Conservation (phyloP, 2,888 invertebrate species). For the Lordiphosa andalusiaca region DNA sequence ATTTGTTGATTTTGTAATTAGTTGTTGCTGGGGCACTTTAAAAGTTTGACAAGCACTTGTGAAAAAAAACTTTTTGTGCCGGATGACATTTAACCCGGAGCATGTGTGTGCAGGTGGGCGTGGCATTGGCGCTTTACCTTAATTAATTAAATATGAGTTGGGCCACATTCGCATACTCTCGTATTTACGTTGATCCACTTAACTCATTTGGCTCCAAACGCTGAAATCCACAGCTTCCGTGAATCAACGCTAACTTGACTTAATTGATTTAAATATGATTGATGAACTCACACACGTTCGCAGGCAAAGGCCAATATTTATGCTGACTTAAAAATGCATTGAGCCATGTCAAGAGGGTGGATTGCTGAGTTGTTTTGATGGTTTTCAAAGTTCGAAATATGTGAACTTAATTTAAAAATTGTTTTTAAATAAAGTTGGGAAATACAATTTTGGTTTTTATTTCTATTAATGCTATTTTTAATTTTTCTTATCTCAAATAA, state of each 20-base stretch:
- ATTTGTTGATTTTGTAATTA: constrained; percentile 41
- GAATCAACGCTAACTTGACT: constrained; percentile 33
- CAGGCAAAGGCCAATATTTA: constrained; percentile 7
- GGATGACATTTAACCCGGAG: constrained; percentile 49
- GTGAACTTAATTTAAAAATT: too few relatives aligned
- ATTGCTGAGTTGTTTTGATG: not conserved
- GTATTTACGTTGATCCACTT: constrained; percentile 39
- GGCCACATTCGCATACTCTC: not conserved
- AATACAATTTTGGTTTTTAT: too few relatives aligned
- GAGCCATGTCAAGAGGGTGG: constrained; percentile 1
- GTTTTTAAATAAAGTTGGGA: too few relatives aligned
- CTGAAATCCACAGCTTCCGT: constrained; percentile 20
- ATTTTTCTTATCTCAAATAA: too few relatives aligned
- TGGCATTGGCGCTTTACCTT: constrained; percentile 22
- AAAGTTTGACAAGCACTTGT: constrained; percentile 50
- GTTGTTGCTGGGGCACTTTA: constrained; percentile 42
- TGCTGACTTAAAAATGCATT: constrained; percentile 11
- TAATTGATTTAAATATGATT: constrained; percentile 66
- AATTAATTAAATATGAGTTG: constrained; percentile 53
- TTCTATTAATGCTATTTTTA: too few relatives aligned
- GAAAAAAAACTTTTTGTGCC: constrained; percentile 25
- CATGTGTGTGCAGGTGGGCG: constrained; percentile 8
- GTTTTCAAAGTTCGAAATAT: too few relatives aligned
- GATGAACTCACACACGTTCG: constrained; percentile 33
- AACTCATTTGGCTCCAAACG: constrained; percentile 38